A percentile compares a stretch with the other conserved stretches of the same genome.
These are phyloP conservation scores for Pontoporia blainvillei DNA, from an alignment of 2,113 vertebrate species.

Conservation along the genomic window DNA sequence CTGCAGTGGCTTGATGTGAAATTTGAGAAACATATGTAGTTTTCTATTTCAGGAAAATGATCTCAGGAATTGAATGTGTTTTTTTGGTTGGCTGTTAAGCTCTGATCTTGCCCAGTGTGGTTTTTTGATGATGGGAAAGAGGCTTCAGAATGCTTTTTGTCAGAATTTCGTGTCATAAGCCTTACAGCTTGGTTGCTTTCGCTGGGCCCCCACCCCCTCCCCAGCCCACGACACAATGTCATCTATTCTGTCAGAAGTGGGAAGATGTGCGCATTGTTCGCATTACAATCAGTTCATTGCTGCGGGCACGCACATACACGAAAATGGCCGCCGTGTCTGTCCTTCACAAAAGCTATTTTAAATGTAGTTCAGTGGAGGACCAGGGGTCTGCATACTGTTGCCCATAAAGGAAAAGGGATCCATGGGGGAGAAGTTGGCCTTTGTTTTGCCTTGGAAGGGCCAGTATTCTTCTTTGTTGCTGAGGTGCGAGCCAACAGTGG, in stretches of 20 bases:
- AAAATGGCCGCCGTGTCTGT: slow-evolving; percentile 55
- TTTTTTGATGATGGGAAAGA: slow-evolving; percentile 77
- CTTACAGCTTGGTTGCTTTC: slow-evolving; percentile 42
- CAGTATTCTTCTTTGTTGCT: slow-evolving; percentile 32
- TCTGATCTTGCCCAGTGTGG: slow-evolving; percentile 84
- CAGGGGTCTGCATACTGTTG: slow-evolving; percentile 36
- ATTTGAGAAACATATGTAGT: slow-evolving; percentile 88
- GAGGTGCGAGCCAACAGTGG: background rate
- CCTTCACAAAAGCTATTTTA: slow-evolving; percentile 63
- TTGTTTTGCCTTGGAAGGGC: slow-evolving; percentile 67
- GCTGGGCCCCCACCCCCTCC: background rate
- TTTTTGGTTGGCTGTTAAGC: slow-evolving; percentile 80
- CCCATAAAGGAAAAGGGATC: slow-evolving; percentile 24
- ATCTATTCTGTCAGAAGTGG: slow-evolving; percentile 51
- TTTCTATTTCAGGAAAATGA: slow-evolving; percentile 90
- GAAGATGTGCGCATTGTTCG: slow-evolving; percentile 61
- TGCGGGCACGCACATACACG: background rate
- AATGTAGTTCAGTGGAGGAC: slow-evolving; percentile 55
- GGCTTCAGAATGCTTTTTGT: slow-evolving; percentile 65
- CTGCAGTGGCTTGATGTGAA: slow-evolving; percentile 87
- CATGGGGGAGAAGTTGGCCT: slow-evolving; percentile 47
- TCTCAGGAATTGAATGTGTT: slow-evolving; percentile 84
- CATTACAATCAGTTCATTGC: slow-evolving; percentile 27
- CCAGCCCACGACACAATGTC: slow-evolving; percentile 6
- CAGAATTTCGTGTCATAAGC: slow-evolving; percentile 66